Conservation (phyloP, 1,140 invertebrate genomes). For the Camponotus vicinus region DNA sequence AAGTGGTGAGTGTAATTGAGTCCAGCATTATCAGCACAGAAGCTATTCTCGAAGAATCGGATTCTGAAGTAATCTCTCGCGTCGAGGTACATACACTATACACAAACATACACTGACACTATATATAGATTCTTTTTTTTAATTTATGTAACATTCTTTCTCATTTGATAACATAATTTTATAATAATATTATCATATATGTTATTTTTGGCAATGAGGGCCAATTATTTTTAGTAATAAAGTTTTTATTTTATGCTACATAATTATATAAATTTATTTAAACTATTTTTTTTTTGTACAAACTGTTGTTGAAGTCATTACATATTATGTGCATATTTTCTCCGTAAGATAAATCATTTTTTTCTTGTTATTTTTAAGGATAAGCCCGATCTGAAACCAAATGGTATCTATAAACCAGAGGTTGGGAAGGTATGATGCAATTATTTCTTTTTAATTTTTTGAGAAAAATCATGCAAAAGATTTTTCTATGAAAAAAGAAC, state of each 20-base stretch:
- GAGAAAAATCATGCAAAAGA: neutral
- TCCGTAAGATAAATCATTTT: slow-evolving; percentile 53
- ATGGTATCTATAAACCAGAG: slow-evolving; percentile 83
- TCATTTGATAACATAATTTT: neutral
- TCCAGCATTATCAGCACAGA: slow-evolving; percentile 76
- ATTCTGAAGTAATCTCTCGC: slow-evolving; percentile 73
- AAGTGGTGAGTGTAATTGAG: slow-evolving; percentile 81
- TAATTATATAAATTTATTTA: neutral
- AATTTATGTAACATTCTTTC: neutral
- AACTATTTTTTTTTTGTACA: neutral
- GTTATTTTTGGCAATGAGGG: too few species aligned
- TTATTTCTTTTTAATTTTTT: slow-evolving; percentile 61
- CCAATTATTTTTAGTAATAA: neutral
- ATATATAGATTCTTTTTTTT: slow-evolving; percentile 40
- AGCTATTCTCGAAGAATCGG: slow-evolving; percentile 76
- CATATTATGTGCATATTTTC: neutral
- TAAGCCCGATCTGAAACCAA: slow-evolving; percentile 80
- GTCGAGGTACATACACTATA: slow-evolving; percentile 81
- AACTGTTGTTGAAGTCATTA: neutral
- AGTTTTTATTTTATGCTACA: neutral
- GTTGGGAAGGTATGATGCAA: slow-evolving; percentile 79
- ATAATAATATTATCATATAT: neutral
- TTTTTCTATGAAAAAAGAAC: neutral
- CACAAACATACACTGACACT: slow-evolving; percentile 63
- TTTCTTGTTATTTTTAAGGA: slow-evolving; percentile 83